Conservation (phyloP, 2,888 invertebrate genomes). For the Pterobdella sp. region DNA sequence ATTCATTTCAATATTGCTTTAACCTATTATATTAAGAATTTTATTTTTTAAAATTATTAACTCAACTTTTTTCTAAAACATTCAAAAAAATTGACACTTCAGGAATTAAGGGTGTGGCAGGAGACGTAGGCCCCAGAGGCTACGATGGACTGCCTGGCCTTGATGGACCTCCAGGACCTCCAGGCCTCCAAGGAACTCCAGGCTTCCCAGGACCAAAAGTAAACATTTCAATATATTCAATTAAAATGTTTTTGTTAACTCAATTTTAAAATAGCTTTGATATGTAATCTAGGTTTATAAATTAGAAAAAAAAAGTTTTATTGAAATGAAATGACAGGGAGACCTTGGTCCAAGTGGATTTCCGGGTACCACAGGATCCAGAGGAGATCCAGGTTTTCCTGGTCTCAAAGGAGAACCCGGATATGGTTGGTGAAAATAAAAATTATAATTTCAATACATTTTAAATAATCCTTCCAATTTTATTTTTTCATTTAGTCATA, state of each 20-base stretch:
- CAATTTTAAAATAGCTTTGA: not conserved
- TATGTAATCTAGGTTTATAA: not conserved
- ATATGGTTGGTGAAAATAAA: constrained; percentile 24
- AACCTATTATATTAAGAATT: too few relatives aligned
- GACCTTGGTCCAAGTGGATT: not conserved
- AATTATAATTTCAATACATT: not conserved
- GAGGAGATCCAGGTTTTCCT: constrained; percentile 10
- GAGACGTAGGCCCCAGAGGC: not conserved
- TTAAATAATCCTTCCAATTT: not conserved
- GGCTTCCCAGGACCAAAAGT: constrained; percentile 15
- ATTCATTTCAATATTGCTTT: too few relatives aligned
- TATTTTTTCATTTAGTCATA: not conserved
- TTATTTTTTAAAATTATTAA: too few relatives aligned
- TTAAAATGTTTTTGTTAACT: not conserved
- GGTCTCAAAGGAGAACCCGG: constrained; percentile 30
- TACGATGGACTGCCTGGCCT: constrained; percentile 10
- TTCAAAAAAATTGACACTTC: too few relatives aligned
- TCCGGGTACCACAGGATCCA: constrained; percentile 17
- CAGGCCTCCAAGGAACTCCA: constrained; percentile 1
- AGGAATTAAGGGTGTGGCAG: too few relatives aligned
- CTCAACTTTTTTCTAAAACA: too few relatives aligned
- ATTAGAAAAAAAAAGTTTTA: not conserved
- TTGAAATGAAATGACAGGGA: not conserved
- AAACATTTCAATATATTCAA: not conserved
- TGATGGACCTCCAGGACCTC: not conserved